phyloP scores from a whole-genome alignment of 2,797 vertebrate genomes.

The Pseudochirops cupreus region DNA sequence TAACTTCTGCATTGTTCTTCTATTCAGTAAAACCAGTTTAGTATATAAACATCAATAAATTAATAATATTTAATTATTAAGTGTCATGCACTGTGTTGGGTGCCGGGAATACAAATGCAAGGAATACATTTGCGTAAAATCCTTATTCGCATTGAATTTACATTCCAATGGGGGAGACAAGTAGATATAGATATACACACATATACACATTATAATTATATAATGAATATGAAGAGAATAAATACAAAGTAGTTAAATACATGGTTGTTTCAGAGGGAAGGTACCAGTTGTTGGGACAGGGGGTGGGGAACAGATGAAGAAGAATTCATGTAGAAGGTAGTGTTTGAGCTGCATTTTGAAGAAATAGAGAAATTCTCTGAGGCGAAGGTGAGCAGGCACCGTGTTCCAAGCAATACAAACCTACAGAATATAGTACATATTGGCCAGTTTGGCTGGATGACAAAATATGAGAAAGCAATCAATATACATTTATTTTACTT shows the following conservation, averaged over 20 bases:
- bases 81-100: neutral
- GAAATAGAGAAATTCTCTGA: neutral
- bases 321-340: neutral
- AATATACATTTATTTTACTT: no score
- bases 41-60: neutral
- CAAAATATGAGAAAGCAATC: neutral
- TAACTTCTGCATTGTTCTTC: neutral
- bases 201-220: neutral
- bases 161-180: neutral
- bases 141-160: neutral
- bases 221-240: neutral
- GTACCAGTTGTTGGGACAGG: neutral
- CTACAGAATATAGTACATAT: neutral
- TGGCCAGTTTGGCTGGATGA: neutral
- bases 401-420: neutral
- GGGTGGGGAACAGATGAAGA: neutral
- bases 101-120: neutral
- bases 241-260: neutral
- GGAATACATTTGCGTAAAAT: neutral
- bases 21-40: neutral
- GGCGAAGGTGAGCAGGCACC: no score
- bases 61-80: neutral
- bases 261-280: neutral
- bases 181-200: no score
- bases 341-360: neutral